Base-by-base conservation (phyloP, 1,140 invertebrate genomes). In the Drosophila trapezifrons region DNA sequence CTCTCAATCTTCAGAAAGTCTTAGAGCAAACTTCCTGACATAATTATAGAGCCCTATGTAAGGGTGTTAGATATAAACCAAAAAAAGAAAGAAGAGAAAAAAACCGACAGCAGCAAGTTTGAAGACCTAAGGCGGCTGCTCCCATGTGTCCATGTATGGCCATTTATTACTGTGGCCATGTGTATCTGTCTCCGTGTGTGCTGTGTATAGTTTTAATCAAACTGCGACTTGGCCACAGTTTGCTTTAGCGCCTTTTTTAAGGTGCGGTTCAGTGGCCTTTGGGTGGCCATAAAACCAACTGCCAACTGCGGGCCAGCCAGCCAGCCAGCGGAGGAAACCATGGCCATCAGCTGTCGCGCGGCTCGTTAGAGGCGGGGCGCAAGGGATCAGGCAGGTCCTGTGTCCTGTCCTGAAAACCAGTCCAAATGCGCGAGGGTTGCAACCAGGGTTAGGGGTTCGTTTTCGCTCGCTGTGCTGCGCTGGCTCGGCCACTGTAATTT, bases 181-280 rank as follows among this genome's bases (percentile, higher is more conserved):
- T 59, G 46, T 64, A 38, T 64, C 20, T 45, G 62, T 70, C 43
- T 58, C 40, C 56, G 40, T 78, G 43, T 55, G 59, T 65, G 42
- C 27, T 56, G 60, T 64, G 69, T 85, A 63, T 74, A 76, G 83
- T 87, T 87, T 87, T 87, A 87, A 87, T 87, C 84, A 87, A 87
- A 83, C 84, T 76, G 76, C 78, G 72, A 76, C 65, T 69, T 75
- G 59, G 84, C 80, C 74, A 67, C 76, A 89, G 80, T 87, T 89
- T 84, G 82, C 82, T 87, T 82, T 89, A 89, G 80, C 80, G 80
- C 69, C 77, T 71, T 84, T 83, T 86, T 87, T 89, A 84, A 87
- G 84, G 84, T 89, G 84, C 84, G 84, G 84, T 87, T 87, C 84
- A 87, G 84, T 87, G 84, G 76, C 84, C 84, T 89, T 86, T 78